Evolutionary conservation across 2,888 invertebrate species (phyloP), one percentile per base, ranked within the genome.

Genomic region (Synanthedon myopaeformis): DNA sequence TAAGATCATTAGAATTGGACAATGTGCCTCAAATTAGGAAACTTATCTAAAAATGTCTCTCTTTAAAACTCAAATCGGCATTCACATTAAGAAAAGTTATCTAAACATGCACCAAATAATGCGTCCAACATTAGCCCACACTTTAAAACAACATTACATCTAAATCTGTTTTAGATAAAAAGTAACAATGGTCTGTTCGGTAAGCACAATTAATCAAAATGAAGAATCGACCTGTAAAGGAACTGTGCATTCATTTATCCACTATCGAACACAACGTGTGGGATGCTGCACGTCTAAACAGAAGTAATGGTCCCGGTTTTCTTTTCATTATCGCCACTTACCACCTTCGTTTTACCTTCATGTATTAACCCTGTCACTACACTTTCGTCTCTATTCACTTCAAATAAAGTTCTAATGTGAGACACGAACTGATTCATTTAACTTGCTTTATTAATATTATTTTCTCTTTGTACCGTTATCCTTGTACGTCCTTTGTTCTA

Each of bases 141-240:
- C 66, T 74, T 76, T 79, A 78, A 73, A 76, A 71, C 68, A 69
- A 71, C 76, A 77, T 82, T 79, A 81, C 79, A 79, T 70, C 79
- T 77, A 79, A 79, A 83, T 82, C 77, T 75, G 66, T 62, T 64
- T 65, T 59, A 72, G 75, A 79, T 80, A 81, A 73, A 69, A 67
- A 66, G 69, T 68, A 75, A 74, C 75, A 72, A 75, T 75, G 66
- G 70, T 63, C 55, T 17, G 59, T 54, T 56, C 57, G 56, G 69
- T 63, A 64, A 67, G 61, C 57, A 67, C 76, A 67, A 83, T 84
- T 81, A 82, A 82, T 84, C 83, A 84, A 76, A 76, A 81, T 79
- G 79, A 79, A 64, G 74, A 73, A 83, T 82, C 69, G 79, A 64
- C 72, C 68, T 61, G 67, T 66, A 77, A 80, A 76, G 80, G 77